Evolutionary conservation across 2,888 invertebrate genomes (phyloP), one percentile per base, ranked within the genome.

Genomic region (Heliconius aoede): DNA sequence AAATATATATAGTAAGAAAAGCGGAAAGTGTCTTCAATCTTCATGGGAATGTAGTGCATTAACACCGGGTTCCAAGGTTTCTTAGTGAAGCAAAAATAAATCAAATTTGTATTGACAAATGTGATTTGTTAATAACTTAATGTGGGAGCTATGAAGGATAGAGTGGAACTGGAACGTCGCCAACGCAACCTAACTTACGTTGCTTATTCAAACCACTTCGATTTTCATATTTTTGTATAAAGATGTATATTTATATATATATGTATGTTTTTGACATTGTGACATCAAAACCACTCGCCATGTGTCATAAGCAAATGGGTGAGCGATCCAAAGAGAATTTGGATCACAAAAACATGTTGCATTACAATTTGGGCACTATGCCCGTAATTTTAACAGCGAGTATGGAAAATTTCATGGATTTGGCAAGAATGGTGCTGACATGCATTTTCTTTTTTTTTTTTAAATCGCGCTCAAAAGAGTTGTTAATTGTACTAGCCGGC

Each of bases 151-250:
- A 73, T 79, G 69, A 73, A 83, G 83, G 82, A 84, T 81, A 82
- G 81, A 86, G 84, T 85, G 82, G 74, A 80, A 82, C 88, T 92
- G 92, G 93, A 89, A 61, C 76, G 74, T 36, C 62, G 90, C 92
- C 92, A 91, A 89, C 82, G 80, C 40, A 85, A 85, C 86, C 88
- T 86, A 85, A 85, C 85, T 86, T 61, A 28, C 28, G 61, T 36
- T 40, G 36, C 72, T 84, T 88, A 87, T 61, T 86, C 87, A 85
- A 87, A 89, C 86, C 86, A 85, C 85, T 88, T 83, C 85, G 74
- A 72, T 61, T 61, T 64, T 60, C 46, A 55, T 51, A 69, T 55
- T 24, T 55, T 51, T 51, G 4, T 51, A 51, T 51, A 21, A 28
- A 55, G 51, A 5, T 15, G n/a, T 24, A 55, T 24, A 69, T 24